A percentile compares a stretch with the other conserved stretches of the same genome.
Evolutionary conservation across 2,797 vertebrate genomes (phyloP).

Genomic region (Mergus octosetaceus): DNA sequence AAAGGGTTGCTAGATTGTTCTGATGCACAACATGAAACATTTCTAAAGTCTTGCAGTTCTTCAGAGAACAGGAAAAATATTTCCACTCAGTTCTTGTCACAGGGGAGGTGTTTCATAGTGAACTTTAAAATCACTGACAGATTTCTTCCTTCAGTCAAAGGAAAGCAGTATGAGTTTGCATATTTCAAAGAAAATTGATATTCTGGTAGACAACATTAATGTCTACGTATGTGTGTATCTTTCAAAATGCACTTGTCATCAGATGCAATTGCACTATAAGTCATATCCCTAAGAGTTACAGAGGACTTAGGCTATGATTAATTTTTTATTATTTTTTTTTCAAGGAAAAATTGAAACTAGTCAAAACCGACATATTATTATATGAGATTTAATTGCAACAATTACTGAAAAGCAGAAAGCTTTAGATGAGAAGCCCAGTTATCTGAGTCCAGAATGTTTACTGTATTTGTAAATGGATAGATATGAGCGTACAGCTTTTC

Average conservation of each 20-base stretch:
- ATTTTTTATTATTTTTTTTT: background rate
- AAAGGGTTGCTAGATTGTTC: constrained; percentile 8
- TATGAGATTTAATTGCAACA: background rate
- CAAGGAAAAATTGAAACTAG: background rate
- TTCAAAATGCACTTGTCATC: constrained; percentile 30
- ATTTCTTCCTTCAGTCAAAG: constrained; percentile 38
- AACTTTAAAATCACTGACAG: constrained; percentile 49
- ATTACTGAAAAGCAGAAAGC: background rate
- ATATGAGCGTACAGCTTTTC: background rate
- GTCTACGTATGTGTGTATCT: constrained; percentile 11
- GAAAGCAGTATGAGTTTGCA: background rate
- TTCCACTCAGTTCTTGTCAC: constrained; percentile 37
- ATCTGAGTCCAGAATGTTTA: background rate
- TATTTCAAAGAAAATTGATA: constrained; percentile 18
- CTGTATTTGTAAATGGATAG: background rate
- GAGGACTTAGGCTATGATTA: background rate
- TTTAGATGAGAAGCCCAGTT: background rate
- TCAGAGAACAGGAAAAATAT: constrained; percentile 49
- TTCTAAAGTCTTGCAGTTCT: constrained; percentile 37
- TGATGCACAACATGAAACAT: background rate
- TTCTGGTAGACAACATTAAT: constrained; percentile 44
- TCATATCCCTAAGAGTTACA: constrained; percentile 16
- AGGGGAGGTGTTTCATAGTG: background rate
- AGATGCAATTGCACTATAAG: background rate
- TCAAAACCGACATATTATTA: background rate